Evolutionary conservation across 2,797 vertebrate genomes (phyloP).

Genomic region (Sternotherus odoratus): DNA sequence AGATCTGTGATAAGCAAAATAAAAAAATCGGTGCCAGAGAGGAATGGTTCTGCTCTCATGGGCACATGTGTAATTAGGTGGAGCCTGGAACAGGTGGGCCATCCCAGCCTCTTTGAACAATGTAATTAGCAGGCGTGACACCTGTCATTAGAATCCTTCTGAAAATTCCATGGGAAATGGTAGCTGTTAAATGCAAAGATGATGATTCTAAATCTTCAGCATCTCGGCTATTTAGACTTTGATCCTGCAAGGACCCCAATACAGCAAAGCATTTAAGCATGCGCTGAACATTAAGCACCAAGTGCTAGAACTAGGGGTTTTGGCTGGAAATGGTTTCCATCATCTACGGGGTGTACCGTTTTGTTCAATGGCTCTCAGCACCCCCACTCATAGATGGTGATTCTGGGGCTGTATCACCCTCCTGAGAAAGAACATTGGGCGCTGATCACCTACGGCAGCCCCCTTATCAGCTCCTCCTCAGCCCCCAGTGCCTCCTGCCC

Average conservation of each 20-base stretch:
- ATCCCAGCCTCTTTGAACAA: background rate
- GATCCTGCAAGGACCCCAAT: background rate
- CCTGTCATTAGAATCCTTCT: background rate
- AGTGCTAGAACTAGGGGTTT: no score
- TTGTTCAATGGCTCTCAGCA: no score
- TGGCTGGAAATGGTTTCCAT: no score
- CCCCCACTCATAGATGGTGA: no score
- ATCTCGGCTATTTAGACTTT: background rate
- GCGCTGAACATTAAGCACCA: background rate
- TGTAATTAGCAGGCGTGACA: background rate
- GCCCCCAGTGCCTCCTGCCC: no score
- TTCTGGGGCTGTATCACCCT: no score
- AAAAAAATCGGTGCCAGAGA: fast-evolving
- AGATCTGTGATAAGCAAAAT: background rate
- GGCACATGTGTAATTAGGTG: background rate
- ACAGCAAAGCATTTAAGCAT: background rate
- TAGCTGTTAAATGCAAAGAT: background rate
- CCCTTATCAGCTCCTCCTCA: no score
- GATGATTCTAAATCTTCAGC: background rate
- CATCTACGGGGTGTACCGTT: no score
- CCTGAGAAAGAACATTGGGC: no score
- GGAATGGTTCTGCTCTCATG: background rate
- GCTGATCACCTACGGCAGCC: no score
- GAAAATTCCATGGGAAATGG: background rate
- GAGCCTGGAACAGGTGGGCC: background rate